Conservation (phyloP, 2,113 vertebrate species). For the Cryptotis parvus region DNA sequence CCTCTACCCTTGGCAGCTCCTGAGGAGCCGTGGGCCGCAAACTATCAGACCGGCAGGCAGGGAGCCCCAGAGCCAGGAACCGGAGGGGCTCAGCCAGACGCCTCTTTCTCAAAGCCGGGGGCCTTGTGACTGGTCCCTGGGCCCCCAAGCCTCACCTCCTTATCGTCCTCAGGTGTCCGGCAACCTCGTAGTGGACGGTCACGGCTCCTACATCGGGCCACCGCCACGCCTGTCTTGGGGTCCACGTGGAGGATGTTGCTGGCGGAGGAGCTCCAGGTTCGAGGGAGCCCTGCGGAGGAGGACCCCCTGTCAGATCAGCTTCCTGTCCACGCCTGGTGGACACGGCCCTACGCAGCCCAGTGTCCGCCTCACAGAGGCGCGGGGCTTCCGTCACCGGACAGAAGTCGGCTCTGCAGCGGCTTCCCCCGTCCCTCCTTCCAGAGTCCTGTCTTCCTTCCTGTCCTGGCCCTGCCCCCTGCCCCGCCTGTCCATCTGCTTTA, state of each 20-base stretch:
- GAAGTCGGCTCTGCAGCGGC: neutral
- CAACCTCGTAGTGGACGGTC: conserved; percentile 94
- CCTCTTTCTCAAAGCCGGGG: no score
- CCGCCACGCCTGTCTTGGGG: conserved; percentile 90
- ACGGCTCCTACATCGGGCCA: conserved; percentile 92
- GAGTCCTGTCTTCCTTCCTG: neutral
- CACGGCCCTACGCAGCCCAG: no score
- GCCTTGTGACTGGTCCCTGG: no score
- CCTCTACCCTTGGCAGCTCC: no score
- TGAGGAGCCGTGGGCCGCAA: no score
- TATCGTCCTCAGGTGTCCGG: conserved; percentile 92
- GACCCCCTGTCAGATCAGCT: neutral
- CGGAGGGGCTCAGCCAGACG: no score
- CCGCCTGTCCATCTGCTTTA: neutral
- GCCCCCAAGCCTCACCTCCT: conserved; percentile 89
- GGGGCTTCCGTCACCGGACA: neutral
- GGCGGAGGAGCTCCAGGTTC: conserved; percentile 94
- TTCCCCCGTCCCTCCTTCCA: no score
- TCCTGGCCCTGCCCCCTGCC: neutral
- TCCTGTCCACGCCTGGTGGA: neutral
- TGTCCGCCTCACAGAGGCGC: neutral
- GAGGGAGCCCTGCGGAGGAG: conserved; percentile 85
- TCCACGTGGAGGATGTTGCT: conserved; percentile 91
- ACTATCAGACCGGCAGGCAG: no score
- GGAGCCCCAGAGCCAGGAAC: neutral